Percentiles rank a stretch among this genome's conserved stretches.
phyloP scores from a whole-genome alignment of 1,140 invertebrate genomes.

The Aporrectodea caliginosa region DNA sequence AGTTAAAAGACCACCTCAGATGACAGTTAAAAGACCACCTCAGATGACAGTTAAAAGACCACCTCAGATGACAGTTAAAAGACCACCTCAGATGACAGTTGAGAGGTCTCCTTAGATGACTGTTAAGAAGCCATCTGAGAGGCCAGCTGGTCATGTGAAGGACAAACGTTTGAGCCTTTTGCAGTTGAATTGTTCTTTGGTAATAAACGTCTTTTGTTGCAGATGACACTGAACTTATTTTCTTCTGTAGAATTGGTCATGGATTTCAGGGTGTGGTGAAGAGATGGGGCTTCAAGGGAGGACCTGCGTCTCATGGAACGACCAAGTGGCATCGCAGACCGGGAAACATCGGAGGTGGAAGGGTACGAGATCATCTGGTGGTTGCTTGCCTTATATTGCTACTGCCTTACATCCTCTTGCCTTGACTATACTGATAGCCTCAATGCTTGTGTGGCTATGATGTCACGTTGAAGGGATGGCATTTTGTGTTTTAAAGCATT shows the following conservation, averaged over 20 bases:
- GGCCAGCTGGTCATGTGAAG: too few species aligned
- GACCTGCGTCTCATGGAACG: conserved; percentile 81
- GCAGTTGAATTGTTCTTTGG: neutral
- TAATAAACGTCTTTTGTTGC: neutral
- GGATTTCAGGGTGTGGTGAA: conserved; percentile 99
- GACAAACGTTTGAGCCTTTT: neutral
- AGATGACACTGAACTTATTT: conserved; percentile 30
- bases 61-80: too few species aligned
- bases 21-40: too few species aligned
- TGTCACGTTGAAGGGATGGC: neutral
- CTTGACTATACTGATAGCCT: neutral
- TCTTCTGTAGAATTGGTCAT: conserved; percentile 60
- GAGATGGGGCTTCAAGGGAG: conserved; percentile 90
- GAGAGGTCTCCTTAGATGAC: too few species aligned
- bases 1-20: too few species aligned
- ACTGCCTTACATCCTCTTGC: neutral
- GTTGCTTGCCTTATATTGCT: neutral
- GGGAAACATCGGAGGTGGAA: conserved; percentile 74
- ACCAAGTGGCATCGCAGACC: conserved; percentile 91
- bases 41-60: too few species aligned
- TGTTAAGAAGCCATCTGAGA: too few species aligned
- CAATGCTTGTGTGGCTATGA: neutral
- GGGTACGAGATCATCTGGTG: conserved; percentile 39
- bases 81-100: too few species aligned
- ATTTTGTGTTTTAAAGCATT: neutral